Evolutionary conservation across 2,888 invertebrate species (phyloP), one percentile per base, ranked within the genome.

Genomic region (Cheilosia grossa): DNA sequence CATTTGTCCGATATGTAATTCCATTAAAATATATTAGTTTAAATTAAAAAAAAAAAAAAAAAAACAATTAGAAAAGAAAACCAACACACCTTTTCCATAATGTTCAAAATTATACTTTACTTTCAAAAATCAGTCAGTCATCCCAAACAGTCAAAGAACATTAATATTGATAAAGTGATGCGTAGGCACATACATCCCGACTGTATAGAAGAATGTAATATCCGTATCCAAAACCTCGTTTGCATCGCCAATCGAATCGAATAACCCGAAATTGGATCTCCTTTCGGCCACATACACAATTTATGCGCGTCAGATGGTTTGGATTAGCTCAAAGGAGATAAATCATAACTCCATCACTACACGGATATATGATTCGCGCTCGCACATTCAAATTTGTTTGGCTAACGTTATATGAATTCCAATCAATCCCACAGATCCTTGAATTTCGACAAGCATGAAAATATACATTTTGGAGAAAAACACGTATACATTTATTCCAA

Each of bases 341-440:
- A 37, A 51, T 64, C 64, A 51, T 37, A 19, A 17, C 63, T 19
- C 33, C 19, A 33, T n/a, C 24, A 13, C 5, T 63, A 17, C 2
- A 27, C n/a, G 6, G 42, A 5, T 2, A 59, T n/a, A 27, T 9
- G 15, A 44, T 30, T 17, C 61, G 61, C n/a, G 21, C 49, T 33
- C 33, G 17, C 17, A 49, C 49, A 64, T 64, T 64, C 49, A 64
- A 64, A 64, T 64, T 37, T 37, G 49, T 49, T 64, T 21, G 27
- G 4, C 33, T 13, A 49, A 64, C 64, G 63, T 17, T 49, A 19
- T 17, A 21, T 47, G 63, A 63, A 63, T 63, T 30, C 4, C 33
- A 63, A 63, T 47, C 63, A 63, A 49, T 49, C 33, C 27, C 13
- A 30, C 1, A 13, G 19, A 17, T 37, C 30, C 54, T 17, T n/a